phyloP scores from a whole-genome alignment of 2,113 vertebrate genomes.

The Crotalus horridus region DNA sequence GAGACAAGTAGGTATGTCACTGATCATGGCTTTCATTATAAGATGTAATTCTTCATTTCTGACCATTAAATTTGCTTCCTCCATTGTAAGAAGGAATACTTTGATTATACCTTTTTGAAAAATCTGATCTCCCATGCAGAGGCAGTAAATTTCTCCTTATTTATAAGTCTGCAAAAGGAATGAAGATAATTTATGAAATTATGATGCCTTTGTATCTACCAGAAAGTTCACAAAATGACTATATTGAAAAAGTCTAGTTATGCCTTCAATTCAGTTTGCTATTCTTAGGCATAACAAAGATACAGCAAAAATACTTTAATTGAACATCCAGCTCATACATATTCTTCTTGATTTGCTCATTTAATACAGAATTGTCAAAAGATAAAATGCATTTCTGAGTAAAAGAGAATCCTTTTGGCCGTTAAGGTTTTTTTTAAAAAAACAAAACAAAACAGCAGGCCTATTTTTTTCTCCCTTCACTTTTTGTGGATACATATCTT shows the following conservation, averaged over 20 bases:
- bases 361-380: slow-evolving; percentile 23
- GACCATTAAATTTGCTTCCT: background rate
- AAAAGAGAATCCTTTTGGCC: background rate
- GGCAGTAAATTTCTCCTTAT: slow-evolving; percentile 28
- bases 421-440: background rate
- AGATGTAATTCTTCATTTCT: slow-evolving; percentile 4
- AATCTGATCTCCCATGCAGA: slow-evolving; percentile 12
- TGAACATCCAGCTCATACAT: slow-evolving; percentile 31
- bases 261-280: slow-evolving; percentile 17
- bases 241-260: slow-evolving; percentile 25
- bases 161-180: slow-evolving; percentile 1
- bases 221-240: slow-evolving; percentile 25
- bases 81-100: background rate
- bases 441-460: background rate
- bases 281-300: slow-evolving; percentile 31
- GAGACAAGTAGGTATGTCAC: background rate
- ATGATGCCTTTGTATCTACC: slow-evolving; percentile 22
- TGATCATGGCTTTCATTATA: background rate
- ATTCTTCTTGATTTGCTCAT: slow-evolving; percentile 29
- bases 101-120: slow-evolving; percentile 22
- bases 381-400: slow-evolving; percentile 10
- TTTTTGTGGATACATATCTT: slow-evolving; percentile 1
- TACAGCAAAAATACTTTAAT: slow-evolving; percentile 34
- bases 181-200: slow-evolving; percentile 30
- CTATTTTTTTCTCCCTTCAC: background rate